These are phyloP conservation scores for Atta cephalotes DNA, from an alignment of 1,140 invertebrate species.

Conservation along the genomic window DNA sequence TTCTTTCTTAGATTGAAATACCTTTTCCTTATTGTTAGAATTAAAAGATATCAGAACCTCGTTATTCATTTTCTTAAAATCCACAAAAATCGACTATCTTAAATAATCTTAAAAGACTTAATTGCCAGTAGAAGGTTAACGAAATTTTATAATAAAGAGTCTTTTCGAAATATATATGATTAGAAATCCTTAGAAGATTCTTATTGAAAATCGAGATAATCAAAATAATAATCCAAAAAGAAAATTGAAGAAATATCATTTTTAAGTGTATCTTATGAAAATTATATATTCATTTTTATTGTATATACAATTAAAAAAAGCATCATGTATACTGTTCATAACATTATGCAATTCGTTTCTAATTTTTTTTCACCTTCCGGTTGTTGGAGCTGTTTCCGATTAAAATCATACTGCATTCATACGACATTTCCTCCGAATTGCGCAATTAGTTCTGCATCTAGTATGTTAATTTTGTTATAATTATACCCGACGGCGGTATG, in stretches of 20 bases:
- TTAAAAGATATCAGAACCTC: background rate
- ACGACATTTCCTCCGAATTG: slow-evolving; percentile 61
- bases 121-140: no score
- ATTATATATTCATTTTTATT: background rate
- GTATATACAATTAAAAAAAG: background rate
- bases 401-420: slow-evolving; percentile 43
- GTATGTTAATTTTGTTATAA: slow-evolving; percentile 40
- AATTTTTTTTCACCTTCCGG: slow-evolving; percentile 61
- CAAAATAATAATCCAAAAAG: background rate
- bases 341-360: background rate
- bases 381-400: slow-evolving; percentile 15
- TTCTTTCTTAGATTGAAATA: no score
- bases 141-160: no score
- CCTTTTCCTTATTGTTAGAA: background rate
- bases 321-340: background rate
- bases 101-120: no score
- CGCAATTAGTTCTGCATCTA: slow-evolving; percentile 64
- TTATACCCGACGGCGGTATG: background rate
- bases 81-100: no score
- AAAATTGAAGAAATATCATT: background rate
- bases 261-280: slow-evolving; percentile 9
- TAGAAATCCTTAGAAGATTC: background rate
- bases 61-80: no score
- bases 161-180: background rate
- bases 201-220: background rate